Evolutionary conservation across 1,140 invertebrate species (phyloP), one percentile per base, ranked within the genome.

Genomic region (Heliconius melpomene): DNA sequence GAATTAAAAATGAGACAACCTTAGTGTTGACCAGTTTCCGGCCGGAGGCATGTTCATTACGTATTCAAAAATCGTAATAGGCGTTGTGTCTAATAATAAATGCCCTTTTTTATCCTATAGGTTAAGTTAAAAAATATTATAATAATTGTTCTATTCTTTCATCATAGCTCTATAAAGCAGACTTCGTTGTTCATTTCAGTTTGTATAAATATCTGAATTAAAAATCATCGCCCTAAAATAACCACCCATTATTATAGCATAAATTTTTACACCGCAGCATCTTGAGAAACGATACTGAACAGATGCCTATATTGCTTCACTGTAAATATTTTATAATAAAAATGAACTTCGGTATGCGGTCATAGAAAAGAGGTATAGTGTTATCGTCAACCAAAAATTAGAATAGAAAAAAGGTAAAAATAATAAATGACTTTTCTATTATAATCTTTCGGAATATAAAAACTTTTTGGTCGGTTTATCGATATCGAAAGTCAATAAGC

Each of bases 271-370:
- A 72, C 76, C 74, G 52, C 36, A 78, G 50, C 74, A 40, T 75
- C 52, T 80, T 38, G 73, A 57, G 38, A 83, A 72, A 26, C 79
- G 82, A 80, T 74, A 70, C 66, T 54, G 79, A 83, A 50, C 82
- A 83, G 79, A 79, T 78, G 80, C 80, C 80, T 26, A 66, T 13
- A 66, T 72, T 72, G 72, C 32, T 40, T 72, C 72, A 72, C 72
- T 29, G 7, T 72, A 40, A 32, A 66, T 66, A 66, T 66, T 16
- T 16, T 66, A 66, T 29, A 26, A 26, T 66, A 66, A 66, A 66
- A 66, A 29, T 29, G 13, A 66, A 66, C 60, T 60, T 60, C 13
- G 23, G 60, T 66, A 29, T 66, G 23, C 23, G 23, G 26, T 16
- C 2, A 13, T 66, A 36, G 32, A 36, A 36, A 7, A 36, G 32